Base-by-base conservation (phyloP, 2,797 vertebrate genomes). In the Etheostoma nigrum region DNA sequence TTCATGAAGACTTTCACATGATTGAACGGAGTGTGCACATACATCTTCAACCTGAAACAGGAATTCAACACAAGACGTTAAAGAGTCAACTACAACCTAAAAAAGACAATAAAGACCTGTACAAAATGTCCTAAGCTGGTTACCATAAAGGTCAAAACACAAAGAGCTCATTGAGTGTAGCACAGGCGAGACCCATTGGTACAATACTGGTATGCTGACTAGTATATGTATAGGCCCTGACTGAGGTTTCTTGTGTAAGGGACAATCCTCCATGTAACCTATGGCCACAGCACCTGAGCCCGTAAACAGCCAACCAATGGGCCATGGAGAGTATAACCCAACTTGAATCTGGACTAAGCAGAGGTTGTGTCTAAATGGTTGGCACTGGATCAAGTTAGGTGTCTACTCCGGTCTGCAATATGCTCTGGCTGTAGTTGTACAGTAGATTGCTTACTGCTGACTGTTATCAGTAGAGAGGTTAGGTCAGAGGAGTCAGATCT, bases 1-100 rank as follows among this genome's bases (percentile, higher is more conserved):
- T 97, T 97, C 97, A 99, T 96, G 85, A 98, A 96, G 88, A 99
- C 94, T 80, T 88, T 95, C 53, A 98, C 70, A 4, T 96, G 91
- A 49, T 89, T 94, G 67, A 67, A 82, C 62, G 89, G 90, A 81
- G 85, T 55, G 45, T 62, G 82, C 5, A 91, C 93, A n/a, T 99
- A 99, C 70, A 93, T 90, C 94, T 97, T 98, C 88, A 99, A 94
- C 86, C 98, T 99, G 93, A 84, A 95, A 95, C 57, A 89, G n/a
- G 89, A 85, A 81, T 48, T 52, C n/a, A 78, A 52, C 12, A 25
- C 15, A 63, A 40, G 10, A 40, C 11, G 40, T 75, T 57, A 45
- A 51, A 73, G 42, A 72, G 6, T 44, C 10, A 45, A 65, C 19
- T 49, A 33, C 18, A 71, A 16, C 18, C 47, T 25, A 30, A 40